phyloP scores from a whole-genome alignment of 2,888 invertebrate species.

The Tetheella fluctuosa region DNA sequence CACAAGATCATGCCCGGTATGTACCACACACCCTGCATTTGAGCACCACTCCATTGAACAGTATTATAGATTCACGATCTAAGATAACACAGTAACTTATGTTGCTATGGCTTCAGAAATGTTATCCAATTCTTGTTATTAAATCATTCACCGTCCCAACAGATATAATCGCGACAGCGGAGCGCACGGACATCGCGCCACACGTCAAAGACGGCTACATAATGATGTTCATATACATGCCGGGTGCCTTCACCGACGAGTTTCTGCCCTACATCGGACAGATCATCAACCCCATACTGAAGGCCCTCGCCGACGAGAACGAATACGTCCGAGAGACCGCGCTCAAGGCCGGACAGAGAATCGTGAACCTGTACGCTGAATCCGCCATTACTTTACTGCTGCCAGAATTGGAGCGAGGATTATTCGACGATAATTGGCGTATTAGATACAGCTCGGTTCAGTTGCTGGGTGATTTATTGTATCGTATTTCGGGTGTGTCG shows the following conservation, averaged over 20 bases:
- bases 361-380: constrained; percentile 98
- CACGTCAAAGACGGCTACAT: constrained; percentile 99
- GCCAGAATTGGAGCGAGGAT: constrained; percentile 96
- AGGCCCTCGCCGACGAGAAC: constrained; percentile 99
- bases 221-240: constrained; percentile 99
- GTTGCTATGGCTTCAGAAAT: too few species aligned
- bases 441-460: constrained; percentile 98
- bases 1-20: constrained; percentile 96
- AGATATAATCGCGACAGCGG: constrained; percentile 97
- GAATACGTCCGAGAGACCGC: constrained; percentile 99
- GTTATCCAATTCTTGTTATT: too few species aligned
- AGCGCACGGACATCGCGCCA: constrained; percentile 95
- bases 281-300: constrained; percentile 98
- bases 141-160: constrained; percentile 16
- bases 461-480: constrained; percentile 96
- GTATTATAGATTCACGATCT: too few species aligned
- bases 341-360: constrained; percentile 97
- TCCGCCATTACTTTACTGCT: constrained; percentile 96
- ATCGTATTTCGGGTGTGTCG: constrained; percentile 98
- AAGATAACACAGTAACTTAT: too few species aligned
- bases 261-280: constrained; percentile 98
- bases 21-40: not conserved
- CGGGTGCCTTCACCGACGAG: constrained; percentile 96
- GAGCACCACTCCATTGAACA: too few species aligned
- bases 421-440: constrained; percentile 99